Percentiles rank a stretch among this genome's conserved stretches.
Evolutionary conservation across 2,888 invertebrate species (phyloP).

Genomic region (Drosophila helvetica): DNA sequence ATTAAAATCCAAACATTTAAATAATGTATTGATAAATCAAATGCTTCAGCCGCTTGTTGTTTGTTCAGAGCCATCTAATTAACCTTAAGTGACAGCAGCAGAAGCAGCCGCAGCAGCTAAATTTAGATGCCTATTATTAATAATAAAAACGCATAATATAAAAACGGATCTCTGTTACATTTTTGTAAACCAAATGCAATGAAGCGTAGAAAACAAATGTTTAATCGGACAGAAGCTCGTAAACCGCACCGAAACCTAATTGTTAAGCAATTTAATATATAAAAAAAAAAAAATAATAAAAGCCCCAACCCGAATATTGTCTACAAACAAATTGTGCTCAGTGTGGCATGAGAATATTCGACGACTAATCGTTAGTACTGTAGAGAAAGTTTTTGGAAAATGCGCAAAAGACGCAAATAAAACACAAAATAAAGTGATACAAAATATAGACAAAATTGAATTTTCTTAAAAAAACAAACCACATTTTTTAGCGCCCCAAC

Average conservation of each 20-base stretch:
- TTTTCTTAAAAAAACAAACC: neutral
- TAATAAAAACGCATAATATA: conserved; percentile 32
- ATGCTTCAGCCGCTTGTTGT: conserved; percentile 70
- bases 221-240: conserved; percentile 47
- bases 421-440: conserved; percentile 48
- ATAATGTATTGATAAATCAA: conserved; percentile 46
- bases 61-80: conserved; percentile 53
- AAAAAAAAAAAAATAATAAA: neutral
- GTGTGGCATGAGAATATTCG: conserved; percentile 16
- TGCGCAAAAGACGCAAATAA: conserved; percentile 39
- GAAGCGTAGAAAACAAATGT: conserved; percentile 23
- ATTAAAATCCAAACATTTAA: conserved; percentile 36
- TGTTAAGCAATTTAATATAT: conserved; percentile 62
- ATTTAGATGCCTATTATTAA: conserved; percentile 54
- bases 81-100: conserved; percentile 41
- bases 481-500: too few species aligned
- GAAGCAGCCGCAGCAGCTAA: conserved; percentile 36
- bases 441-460: conserved; percentile 7
- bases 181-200: conserved; percentile 44
- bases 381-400: conserved; percentile 69
- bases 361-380: conserved; percentile 66
- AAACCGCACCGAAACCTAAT: conserved; percentile 51
- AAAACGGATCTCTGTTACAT: conserved; percentile 36
- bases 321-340: conserved; percentile 23
- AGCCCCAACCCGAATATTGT: conserved; percentile 18